phyloP scores from a whole-genome alignment of 35 echinoderm and acorn worm species.

The Holothuria glaberrima region DNA sequence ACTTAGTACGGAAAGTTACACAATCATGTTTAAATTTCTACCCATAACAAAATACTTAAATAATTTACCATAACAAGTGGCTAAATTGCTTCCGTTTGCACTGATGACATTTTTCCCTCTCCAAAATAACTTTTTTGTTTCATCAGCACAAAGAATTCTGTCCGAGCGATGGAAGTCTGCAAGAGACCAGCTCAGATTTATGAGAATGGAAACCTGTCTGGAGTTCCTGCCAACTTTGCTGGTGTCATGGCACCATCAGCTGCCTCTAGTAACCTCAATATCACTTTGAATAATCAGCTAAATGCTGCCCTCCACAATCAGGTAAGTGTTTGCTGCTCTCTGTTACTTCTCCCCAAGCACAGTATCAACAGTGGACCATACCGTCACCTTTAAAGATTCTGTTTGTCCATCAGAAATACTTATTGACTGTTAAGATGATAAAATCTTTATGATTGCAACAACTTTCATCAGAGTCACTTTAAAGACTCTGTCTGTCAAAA shows the following conservation, averaged over 20 bases:
- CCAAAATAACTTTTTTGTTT: neutral
- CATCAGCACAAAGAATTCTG: constrained; percentile 87
- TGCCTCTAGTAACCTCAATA: constrained; percentile 86
- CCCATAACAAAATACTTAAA: too few relatives aligned
- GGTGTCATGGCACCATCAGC: constrained; percentile 84
- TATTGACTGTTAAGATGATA: too few relatives aligned
- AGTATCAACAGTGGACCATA: neutral
- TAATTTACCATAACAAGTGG: too few relatives aligned
- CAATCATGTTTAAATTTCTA: too few relatives aligned
- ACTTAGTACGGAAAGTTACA: too few relatives aligned
- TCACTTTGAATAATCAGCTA: constrained; percentile 96
- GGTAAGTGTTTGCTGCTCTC: constrained; percentile 56
- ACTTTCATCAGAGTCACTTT: too few relatives aligned
- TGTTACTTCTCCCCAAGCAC: neutral
- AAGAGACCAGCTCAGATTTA: constrained; percentile 91
- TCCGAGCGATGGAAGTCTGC: constrained; percentile 93
- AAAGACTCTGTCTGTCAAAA: too few relatives aligned
- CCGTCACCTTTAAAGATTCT: too few relatives aligned
- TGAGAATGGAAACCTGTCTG: constrained; percentile 73
- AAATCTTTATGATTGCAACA: too few relatives aligned
- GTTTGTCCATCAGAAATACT: too few relatives aligned
- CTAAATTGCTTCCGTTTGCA: too few relatives aligned
- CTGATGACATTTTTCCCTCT: too few relatives aligned
- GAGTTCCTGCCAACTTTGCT: constrained; percentile 84
- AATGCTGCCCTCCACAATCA: constrained; percentile 98